Base-by-base conservation (phyloP, 1,140 invertebrate genomes). In the Babylonia areolata region DNA sequence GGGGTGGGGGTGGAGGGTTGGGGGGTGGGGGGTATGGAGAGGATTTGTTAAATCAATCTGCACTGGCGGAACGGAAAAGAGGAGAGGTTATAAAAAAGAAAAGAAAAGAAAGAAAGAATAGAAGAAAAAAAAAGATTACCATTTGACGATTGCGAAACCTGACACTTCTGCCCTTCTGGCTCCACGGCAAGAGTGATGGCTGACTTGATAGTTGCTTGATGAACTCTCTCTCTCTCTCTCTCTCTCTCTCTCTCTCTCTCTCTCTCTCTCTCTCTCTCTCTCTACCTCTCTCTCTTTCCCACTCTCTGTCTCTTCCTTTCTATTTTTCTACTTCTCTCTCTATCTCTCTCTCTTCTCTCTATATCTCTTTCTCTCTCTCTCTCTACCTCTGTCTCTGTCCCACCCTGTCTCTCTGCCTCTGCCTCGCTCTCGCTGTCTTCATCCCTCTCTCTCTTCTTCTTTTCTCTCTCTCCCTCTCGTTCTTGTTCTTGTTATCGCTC, bases 141-240 rank as follows among this genome's bases (percentile, higher is more conserved):
- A 77, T 77, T 77, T 77, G 75, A 77, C 75, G 75, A 77, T 77
- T 40, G 75, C 37, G 35, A 40, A 77, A 77, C 37, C 35, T 39
- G 39, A 77, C 33, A 77, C 37, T 12, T 77, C 75, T 77, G 75
- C 75, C 37, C 6, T 1, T 28, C 20, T 77, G 75, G 17, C 37
- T 77, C 20, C 37, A 6, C 37, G 40, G 17, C 37, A 39, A 77
- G 75, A 77, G 37, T 39, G 35, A 40, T 77, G 75, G 20, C 40
- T 28, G 75, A 77, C 75, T 77, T 40, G 75, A 77, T 39, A 40
- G 37, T 37, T 77, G 75, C 37, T 77, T 77, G 75, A 77, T 77
- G 35, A 77, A 77, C 75, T 54, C 78, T 79, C 39, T 79, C 39
- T 79, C 11, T 42, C 73, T 37, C 5, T 77, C 73, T 77, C 39